Evolutionary conservation across 2,113 vertebrate genomes (phyloP).

Genomic region (Echinops telfairi): DNA sequence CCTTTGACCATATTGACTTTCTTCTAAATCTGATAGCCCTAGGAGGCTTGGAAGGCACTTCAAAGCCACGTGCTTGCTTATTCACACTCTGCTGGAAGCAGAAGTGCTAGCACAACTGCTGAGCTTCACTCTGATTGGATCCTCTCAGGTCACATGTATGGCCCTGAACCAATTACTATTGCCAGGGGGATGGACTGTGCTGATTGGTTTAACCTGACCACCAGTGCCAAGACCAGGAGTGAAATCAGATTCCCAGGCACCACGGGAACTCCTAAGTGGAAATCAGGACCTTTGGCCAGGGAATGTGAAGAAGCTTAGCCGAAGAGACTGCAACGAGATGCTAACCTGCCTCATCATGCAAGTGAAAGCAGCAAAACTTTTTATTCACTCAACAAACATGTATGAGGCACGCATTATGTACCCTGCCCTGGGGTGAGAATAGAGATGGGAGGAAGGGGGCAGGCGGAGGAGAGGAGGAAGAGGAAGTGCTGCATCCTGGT

Average conservation of each 20-base stretch:
- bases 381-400: background rate
- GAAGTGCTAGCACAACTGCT: background rate
- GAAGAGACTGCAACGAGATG: background rate
- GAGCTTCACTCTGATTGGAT: slow-evolving; percentile 17
- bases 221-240: background rate
- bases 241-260: background rate
- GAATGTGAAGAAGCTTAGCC: background rate
- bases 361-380: background rate
- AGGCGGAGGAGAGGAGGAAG: background rate
- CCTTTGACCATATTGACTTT: slow-evolving; percentile 51
- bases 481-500: background rate
- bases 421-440: background rate
- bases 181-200: background rate
- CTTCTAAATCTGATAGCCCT: slow-evolving; percentile 58
- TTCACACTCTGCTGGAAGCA: background rate
- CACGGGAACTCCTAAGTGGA: background rate
- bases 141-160: background rate
- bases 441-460: background rate
- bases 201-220: background rate
- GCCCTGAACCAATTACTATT: background rate
- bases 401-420: background rate
- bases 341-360: background rate
- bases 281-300: background rate
- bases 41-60: background rate
- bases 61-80: slow-evolving; percentile 8